A percentile compares a stretch with the other conserved stretches of the same genome.
Evolutionary conservation across 2,888 invertebrate genomes (phyloP).

Genomic region (Dexiosoma caninum): DNA sequence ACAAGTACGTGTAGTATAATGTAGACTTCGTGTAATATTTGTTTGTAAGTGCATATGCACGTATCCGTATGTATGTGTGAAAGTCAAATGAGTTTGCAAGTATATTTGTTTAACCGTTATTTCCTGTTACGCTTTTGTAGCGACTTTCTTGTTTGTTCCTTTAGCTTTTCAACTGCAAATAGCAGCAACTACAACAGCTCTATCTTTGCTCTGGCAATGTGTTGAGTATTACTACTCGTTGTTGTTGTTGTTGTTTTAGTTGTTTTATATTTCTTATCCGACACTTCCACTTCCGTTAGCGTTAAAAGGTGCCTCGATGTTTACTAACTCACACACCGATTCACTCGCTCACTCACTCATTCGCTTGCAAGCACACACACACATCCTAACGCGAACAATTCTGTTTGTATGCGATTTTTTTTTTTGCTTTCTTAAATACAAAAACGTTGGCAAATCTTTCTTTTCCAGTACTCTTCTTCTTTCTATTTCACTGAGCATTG

Average conservation of each 20-base stretch:
- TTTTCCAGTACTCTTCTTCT: conserved; percentile 28
- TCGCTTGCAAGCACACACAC: background rate
- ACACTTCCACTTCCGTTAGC: conserved; percentile 52
- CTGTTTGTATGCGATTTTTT: background rate
- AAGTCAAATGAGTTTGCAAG: conserved; percentile 31
- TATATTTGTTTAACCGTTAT: conserved; percentile 54
- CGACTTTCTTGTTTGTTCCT: conserved; percentile 38
- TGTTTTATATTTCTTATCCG: conserved; percentile 39
- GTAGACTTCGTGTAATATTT: background rate
- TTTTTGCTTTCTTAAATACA: background rate
- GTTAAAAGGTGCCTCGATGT: conserved; percentile 41
- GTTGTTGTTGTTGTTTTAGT: conserved; percentile 8
- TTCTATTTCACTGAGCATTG: conserved; percentile 2
- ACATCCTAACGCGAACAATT: too few relatives aligned
- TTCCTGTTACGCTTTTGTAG: conserved; percentile 52
- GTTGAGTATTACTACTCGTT: background rate
- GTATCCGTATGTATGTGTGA: background rate
- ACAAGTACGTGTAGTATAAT: background rate
- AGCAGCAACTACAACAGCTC: background rate
- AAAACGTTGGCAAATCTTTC: conserved; percentile 19
- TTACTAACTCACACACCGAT: background rate
- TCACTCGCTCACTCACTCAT: background rate
- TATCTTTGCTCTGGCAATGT: background rate
- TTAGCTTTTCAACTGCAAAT: conserved; percentile 11
- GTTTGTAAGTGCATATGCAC: background rate